Percentiles rank a stretch among this genome's conserved stretches.
These are phyloP conservation scores for Parasteatoda tepidariorum DNA, from an alignment of 1,140 invertebrate species.

Conservation along the genomic window DNA sequence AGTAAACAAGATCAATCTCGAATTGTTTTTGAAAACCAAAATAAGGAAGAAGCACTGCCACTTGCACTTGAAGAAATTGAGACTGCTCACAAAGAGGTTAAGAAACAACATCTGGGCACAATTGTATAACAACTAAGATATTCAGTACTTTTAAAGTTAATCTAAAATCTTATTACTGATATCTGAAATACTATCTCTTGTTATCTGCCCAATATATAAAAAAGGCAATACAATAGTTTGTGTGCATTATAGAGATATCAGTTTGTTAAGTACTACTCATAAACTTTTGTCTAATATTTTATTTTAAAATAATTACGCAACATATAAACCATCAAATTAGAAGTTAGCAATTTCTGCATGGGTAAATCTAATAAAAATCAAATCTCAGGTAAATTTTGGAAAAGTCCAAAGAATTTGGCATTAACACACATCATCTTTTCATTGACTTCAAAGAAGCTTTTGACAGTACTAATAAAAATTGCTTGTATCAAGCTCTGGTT, in stretches of 20 bases:
- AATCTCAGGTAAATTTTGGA: no score
- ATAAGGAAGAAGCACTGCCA: neutral
- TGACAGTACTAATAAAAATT: no score
- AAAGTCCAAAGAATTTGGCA: no score
- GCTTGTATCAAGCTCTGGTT: no score
- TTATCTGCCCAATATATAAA: neutral
- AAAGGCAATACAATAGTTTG: neutral
- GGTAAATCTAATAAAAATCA: neutral
- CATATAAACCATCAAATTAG: neutral
- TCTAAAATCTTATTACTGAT: neutral
- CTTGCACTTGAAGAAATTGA: neutral
- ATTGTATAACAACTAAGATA: neutral
- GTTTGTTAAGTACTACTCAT: neutral
- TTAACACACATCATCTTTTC: no score
- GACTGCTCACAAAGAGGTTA: neutral
- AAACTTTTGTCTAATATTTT: neutral
- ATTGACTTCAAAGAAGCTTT: no score
- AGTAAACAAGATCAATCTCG: neutral
- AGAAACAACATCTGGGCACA: neutral
- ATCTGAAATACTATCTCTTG: neutral
- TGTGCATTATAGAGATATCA: neutral
- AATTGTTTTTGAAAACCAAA: slow-evolving; percentile 3
- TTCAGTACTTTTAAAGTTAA: neutral
- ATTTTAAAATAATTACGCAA: neutral
- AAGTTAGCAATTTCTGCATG: neutral